These are phyloP conservation scores for Lacerta bilineata DNA, from an alignment of 2,797 vertebrate genomes.

Conservation along the genomic window DNA sequence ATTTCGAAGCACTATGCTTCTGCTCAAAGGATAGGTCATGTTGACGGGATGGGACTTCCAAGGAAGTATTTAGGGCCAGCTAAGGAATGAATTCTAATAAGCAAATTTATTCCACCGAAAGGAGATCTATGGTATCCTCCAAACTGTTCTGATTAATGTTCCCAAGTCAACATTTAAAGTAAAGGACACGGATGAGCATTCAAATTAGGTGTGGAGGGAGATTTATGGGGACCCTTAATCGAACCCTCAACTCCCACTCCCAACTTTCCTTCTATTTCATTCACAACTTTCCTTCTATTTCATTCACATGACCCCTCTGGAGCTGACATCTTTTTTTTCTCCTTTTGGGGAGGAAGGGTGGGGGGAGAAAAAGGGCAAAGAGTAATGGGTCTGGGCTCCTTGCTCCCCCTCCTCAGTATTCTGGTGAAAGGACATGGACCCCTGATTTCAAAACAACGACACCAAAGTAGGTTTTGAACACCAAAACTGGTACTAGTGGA, in stretches of 20 bases:
- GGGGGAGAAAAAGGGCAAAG: neutral
- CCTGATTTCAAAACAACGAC: neutral
- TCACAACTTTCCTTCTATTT: neutral
- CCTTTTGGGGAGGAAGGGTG: neutral
- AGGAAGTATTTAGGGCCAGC: neutral
- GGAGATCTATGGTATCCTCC: neutral
- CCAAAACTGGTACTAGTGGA: neutral
- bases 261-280: neutral
- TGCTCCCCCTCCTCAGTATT: too few relatives aligned
- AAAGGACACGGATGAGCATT: neutral
- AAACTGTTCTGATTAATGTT: neutral
- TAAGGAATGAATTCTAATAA: neutral
- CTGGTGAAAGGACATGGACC: neutral
- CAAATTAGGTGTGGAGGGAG: neutral
- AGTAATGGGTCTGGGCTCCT: too few relatives aligned
- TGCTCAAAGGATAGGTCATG: neutral
- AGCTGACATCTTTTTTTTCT: neutral
- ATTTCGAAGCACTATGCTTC: neutral
- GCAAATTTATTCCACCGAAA: neutral
- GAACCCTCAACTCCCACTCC: neutral
- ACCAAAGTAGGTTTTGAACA: neutral
- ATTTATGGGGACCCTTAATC: neutral
- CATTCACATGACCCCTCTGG: neutral
- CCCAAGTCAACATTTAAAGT: neutral
- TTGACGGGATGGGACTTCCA: too few relatives aligned